These are phyloP conservation scores for Hypomesus transpacificus DNA, from an alignment of 2,113 vertebrate species.

Conservation along the genomic window DNA sequence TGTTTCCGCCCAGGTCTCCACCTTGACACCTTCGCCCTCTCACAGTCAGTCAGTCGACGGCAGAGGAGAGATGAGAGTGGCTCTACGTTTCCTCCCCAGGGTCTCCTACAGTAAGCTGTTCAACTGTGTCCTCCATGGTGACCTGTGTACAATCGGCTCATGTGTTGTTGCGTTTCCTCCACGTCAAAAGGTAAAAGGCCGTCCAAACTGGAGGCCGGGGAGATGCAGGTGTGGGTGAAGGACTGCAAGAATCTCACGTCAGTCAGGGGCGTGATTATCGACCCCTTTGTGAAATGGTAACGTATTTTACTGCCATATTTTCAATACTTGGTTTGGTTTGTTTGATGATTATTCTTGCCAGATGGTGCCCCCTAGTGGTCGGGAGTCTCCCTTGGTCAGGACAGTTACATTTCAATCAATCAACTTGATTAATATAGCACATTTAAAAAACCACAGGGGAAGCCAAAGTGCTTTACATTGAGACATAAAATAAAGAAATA, in stretches of 20 bases:
- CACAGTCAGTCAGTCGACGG: constrained; percentile 61
- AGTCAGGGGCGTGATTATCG: constrained; percentile 75
- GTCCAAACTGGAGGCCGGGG: constrained; percentile 73
- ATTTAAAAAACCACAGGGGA: no score
- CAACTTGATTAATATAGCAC: no score
- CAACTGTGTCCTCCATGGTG: background rate
- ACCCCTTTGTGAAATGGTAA: constrained; percentile 89
- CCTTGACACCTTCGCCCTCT: constrained; percentile 55
- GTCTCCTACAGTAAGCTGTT: constrained; percentile 71
- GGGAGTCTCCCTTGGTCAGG: background rate
- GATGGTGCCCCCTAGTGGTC: background rate
- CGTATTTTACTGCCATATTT: background rate
- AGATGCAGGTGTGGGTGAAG: constrained; percentile 95
- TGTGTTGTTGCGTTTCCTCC: constrained; percentile 7
- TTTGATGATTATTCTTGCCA: no score
- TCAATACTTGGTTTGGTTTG: background rate
- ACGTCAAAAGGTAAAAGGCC: constrained; percentile 72
- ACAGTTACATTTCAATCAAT: no score
- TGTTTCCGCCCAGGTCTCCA: constrained; percentile 32
- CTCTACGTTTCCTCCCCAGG: constrained; percentile 81
- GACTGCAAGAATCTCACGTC: constrained; percentile 83
- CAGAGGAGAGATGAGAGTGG: constrained; percentile 84
- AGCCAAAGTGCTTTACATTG: no score
- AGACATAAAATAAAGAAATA: no score
- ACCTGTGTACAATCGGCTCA: background rate